Conservation (phyloP, 1,140 invertebrate genomes). For the Sinella curviseta region DNA sequence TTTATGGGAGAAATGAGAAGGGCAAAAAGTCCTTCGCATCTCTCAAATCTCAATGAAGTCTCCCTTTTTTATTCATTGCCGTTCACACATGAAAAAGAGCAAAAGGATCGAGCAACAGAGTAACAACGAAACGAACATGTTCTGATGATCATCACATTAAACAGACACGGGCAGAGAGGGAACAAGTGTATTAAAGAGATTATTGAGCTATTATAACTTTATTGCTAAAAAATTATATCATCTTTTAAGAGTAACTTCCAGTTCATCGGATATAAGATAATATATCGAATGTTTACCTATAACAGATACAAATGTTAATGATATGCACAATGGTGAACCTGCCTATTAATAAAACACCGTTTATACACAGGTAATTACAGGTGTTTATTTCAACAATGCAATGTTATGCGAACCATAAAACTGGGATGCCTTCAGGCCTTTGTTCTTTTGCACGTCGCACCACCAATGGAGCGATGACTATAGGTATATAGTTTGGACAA, state of each 20-base stretch:
- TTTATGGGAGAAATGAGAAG: constrained; percentile 12
- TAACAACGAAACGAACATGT: not conserved
- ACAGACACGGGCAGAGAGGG: not conserved
- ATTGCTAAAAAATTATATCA: no score
- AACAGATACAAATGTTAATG: no score
- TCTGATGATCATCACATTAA: not conserved
- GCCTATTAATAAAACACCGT: not conserved
- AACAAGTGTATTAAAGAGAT: no score
- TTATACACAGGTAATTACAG: not conserved
- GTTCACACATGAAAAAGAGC: not conserved
- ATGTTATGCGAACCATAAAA: not conserved
- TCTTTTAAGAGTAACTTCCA: not conserved
- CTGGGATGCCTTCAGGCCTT: not conserved
- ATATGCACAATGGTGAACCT: not conserved
- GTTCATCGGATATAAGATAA: no score
- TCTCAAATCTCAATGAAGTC: not conserved
- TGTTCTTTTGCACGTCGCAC: no score
- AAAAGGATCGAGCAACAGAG: not conserved
- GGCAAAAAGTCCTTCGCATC: constrained; percentile 16
- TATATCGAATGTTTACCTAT: no score
- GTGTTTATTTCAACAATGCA: not conserved
- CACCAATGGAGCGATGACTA: no score
- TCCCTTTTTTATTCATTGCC: constrained; percentile 13
- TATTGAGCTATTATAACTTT: no score
- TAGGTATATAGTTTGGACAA: no score